Evolutionary conservation across 1,140 invertebrate species (phyloP).

Genomic region (Drosophila serrata): DNA sequence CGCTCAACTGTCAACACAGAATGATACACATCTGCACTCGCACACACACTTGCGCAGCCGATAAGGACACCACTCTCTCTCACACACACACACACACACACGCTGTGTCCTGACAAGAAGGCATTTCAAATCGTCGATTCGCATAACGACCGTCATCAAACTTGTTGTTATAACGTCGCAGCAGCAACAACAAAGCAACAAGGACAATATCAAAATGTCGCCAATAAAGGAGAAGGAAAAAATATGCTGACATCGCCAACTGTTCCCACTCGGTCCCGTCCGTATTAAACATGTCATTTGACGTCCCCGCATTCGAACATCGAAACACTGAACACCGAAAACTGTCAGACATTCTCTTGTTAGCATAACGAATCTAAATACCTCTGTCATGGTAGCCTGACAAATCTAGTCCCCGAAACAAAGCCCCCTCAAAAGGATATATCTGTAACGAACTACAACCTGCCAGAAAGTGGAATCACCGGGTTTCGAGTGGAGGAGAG

Average conservation of each 20-base stretch:
- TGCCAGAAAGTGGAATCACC: conserved; percentile 14
- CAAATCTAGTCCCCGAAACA: conserved; percentile 38
- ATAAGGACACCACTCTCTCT: conserved; percentile 36
- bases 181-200: conserved; percentile 32
- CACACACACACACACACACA: conserved; percentile 1
- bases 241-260: conserved; percentile 78
- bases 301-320: conserved; percentile 26
- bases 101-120: conserved; percentile 52
- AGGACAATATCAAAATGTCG: conserved; percentile 58
- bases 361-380: conserved; percentile 55
- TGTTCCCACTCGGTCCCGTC: conserved; percentile 56
- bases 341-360: conserved; percentile 41
- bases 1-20: conserved; percentile 51
- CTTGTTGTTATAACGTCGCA: conserved; percentile 60
- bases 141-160: conserved; percentile 80
- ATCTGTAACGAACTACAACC: conserved; percentile 19
- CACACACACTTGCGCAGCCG: conserved; percentile 10
- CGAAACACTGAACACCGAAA: conserved; percentile 18
- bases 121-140: conserved; percentile 76
- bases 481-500: conserved; percentile 1
- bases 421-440: conserved; percentile 25
- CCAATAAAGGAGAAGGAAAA: conserved; percentile 69
- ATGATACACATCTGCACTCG: conserved; percentile 68
- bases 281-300: conserved; percentile 73
- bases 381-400: conserved; percentile 37